Base-by-base conservation (phyloP, 2,888 invertebrate species). In the Epirrhoe alternata region DNA sequence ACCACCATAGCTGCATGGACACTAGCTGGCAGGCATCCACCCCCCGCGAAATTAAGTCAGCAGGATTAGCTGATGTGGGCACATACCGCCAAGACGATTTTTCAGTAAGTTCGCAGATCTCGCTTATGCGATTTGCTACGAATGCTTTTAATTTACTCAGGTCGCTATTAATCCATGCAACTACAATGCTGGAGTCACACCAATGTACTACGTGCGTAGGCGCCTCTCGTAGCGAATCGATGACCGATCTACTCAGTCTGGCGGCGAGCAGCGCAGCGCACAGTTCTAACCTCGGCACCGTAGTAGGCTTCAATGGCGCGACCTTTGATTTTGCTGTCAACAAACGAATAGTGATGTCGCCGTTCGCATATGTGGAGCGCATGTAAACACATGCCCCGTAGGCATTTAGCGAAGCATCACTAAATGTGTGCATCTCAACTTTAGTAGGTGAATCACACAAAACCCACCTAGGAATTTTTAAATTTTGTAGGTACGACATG, bases 381-480 rank as follows among this genome's bases (percentile, higher is more conserved):
- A 77, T 38, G 58, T 80, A 82, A 24, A 81, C 38, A 47, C 79
- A 80, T 4, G 78, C 74, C 0, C 78, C 80, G 24, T 75, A 78
- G 0, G 79, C 78, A 0, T 1, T 1, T 14, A 69, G 64, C 0
- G 78, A 78, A 0, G 80, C 76, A 49, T 80, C 80, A 30, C 74
- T 71, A 50, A 81, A 81, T 0, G 66, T 50, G 52, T 80, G 78
- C 7, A 83, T 17, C 64, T 80, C 77, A 5, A 76, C 68, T 1
- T 0, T 6, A 33, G 42, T 64, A 6, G 72, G 68, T 0, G 55
- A 61, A 8, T 74, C 65, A 45, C 74, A 62, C 6, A 77, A 7
- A 52, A 74, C 75, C 31, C 57, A 30, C 33, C 78, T 73, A 0
- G 77, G 71, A 8, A 77, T 65, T 14, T 70, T 47, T 14, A 78